Conservation (phyloP, 1,140 invertebrate genomes). For the Euura lappo region DNA sequence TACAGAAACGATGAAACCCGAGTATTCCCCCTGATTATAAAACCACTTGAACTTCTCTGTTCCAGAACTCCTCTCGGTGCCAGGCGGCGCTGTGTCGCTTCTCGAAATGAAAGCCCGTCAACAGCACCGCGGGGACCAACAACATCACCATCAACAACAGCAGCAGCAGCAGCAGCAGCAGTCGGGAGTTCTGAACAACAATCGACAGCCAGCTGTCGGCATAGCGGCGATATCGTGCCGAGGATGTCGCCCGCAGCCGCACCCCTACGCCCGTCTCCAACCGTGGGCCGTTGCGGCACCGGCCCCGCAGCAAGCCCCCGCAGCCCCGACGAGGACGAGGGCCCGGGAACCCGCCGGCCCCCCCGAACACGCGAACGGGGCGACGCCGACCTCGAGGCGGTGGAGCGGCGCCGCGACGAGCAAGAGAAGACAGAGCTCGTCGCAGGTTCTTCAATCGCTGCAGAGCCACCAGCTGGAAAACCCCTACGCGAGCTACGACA, state of each 20-base stretch:
- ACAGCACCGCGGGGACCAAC: background rate
- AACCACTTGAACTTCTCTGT: background rate
- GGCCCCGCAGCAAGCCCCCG: conserved; percentile 1
- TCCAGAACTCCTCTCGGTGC: conserved; percentile 9
- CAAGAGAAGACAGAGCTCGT: background rate
- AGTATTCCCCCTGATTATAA: too few species aligned
- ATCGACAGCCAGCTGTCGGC: conserved; percentile 8
- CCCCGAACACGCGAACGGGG: conserved; percentile 2
- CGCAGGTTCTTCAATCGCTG: background rate
- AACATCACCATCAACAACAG: background rate
- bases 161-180: background rate
- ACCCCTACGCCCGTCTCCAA: conserved; percentile 7
- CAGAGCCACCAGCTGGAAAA: background rate
- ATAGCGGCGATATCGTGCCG: conserved; percentile 9
- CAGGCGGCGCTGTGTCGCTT: conserved; percentile 2
- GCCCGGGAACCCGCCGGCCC: background rate
- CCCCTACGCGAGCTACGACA: background rate
- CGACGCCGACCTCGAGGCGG: background rate
- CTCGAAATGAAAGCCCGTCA: background rate
- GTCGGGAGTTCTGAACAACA: background rate
- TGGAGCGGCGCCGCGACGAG: conserved; percentile 5
- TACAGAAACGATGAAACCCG: too few species aligned
- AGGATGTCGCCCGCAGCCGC: conserved; percentile 10
- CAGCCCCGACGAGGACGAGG: conserved; percentile 7
- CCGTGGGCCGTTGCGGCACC: conserved; percentile 8